Evolutionary conservation across 2,113 vertebrate species (phyloP).

Genomic region (Gambusia holbrooki): DNA sequence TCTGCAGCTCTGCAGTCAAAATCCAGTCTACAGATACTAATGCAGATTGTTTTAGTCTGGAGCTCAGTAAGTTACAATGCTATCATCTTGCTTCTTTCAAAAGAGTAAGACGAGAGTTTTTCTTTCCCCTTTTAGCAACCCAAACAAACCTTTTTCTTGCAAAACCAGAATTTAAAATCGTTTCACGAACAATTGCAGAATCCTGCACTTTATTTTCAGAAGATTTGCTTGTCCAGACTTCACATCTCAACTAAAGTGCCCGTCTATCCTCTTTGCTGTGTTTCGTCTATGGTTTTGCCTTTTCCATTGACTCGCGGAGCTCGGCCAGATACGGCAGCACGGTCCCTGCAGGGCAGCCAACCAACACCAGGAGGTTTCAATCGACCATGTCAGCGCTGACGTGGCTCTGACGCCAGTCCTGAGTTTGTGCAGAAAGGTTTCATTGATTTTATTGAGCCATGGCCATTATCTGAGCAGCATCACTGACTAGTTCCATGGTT

Average conservation of each 20-base stretch:
- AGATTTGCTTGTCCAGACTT: no score
- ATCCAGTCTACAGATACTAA: not conserved
- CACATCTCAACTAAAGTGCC: not conserved
- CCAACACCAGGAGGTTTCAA: conserved; percentile 17
- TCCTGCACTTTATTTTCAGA: no score
- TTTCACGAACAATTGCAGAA: not conserved
- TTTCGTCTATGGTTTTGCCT: not conserved
- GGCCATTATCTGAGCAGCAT: conserved; percentile 5
- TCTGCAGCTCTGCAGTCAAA: conserved; percentile 9
- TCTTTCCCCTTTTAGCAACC: no score
- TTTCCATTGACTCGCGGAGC: not conserved
- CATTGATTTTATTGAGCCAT: conserved; percentile 42
- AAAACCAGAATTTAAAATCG: not conserved
- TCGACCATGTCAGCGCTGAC: conserved; percentile 33
- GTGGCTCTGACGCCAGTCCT: conserved; percentile 23
- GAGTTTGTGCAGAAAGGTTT: conserved; percentile 14
- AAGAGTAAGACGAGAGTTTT: not conserved
- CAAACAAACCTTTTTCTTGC: not conserved
- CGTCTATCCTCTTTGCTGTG: not conserved
- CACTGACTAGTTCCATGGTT: conserved; percentile 1
- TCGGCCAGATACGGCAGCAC: not conserved
- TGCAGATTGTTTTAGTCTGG: conserved; percentile 7
- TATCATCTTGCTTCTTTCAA: no score
- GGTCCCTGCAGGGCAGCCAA: not conserved
- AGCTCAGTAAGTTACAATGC: not conserved